Evolutionary conservation across 2,888 invertebrate species (phyloP), one percentile per base, ranked within the genome.

Genomic region (Pegoplata infirma): DNA sequence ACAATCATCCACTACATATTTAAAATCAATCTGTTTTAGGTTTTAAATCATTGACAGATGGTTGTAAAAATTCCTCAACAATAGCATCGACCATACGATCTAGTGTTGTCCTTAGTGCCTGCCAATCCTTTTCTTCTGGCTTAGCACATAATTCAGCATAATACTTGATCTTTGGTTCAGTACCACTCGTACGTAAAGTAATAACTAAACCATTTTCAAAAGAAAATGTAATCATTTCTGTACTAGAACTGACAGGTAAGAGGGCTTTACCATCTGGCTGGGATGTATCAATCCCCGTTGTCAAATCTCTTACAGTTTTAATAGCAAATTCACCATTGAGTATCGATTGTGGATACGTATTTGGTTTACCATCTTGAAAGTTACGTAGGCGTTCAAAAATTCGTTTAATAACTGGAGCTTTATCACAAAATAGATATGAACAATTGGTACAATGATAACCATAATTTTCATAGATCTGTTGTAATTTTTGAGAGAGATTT

Each of bases 141-240:
- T 91, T 88, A 75, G 94, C 94, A 82, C 95, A 94, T 71, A 97
- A 91, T 89, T 98, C 99, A 0, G 97, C 95, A 90, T 99, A 99
- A 90, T 98, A 99, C 91, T 99, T 99, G 84, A 99, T 93, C 90
- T 99, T 99, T 47, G 99, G 99, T 89, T 99, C 99, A 0, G 99
- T 99, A 53, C 99, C 99, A 88, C 98, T 98, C 0, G 98, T 98
- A 81, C 99, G 92, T 32, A 99, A 90, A 0, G 98, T 98, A 1
- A 96, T 93, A 7, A 94, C 93, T 80, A 97, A 92, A 0, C 97
- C 98, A 90, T 96, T 96, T 64, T 91, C 91, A 89, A 99, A 97
- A 7, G 93, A 93, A 89, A 99, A 97, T 8, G 98, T 98, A 64
- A 99, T 94, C 99, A 99, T 99, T 90, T 99, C 94, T 81, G 91